Evolutionary conservation across 2,797 vertebrate genomes (phyloP).

Genomic region (Pogonophryne albipinna): DNA sequence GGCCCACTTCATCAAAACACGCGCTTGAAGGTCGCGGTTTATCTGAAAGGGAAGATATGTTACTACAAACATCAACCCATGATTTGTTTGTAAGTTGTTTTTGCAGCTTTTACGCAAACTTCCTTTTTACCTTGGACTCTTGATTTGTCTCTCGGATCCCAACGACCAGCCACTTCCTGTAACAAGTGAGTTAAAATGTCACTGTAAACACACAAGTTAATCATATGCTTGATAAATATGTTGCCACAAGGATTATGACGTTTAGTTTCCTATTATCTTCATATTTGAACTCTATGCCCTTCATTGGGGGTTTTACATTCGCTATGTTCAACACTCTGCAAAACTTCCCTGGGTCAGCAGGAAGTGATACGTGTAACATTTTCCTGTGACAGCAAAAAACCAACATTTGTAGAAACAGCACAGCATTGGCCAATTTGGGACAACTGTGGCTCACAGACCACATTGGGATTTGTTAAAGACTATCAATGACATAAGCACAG

Average conservation of each 20-base stretch:
- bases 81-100: background rate
- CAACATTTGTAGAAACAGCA: conserved; percentile 7
- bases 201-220: background rate
- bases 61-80: background rate
- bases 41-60: conserved; percentile 41
- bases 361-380: conserved; percentile 35
- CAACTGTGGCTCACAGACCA: background rate
- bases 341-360: conserved; percentile 24
- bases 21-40: rapidly evolving
- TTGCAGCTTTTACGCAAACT: background rate
- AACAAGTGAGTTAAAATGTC: conserved; percentile 13
- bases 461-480: background rate
- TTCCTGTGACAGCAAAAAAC: conserved; percentile 21
- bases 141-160: background rate
- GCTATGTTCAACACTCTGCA: conserved; percentile 2
- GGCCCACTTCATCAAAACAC: rapidly evolving
- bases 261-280: too few relatives aligned
- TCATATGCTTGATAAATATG: too few relatives aligned
- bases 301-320: too few relatives aligned
- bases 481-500: background rate
- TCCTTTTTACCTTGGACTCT: conserved; percentile 50
- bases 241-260: too few relatives aligned
- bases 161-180: conserved; percentile 60
- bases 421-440: conserved; percentile 32
- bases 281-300: too few relatives aligned